These are phyloP conservation scores for Telenomus remus DNA, from an alignment of 1,140 invertebrate species.

Conservation along the genomic window DNA sequence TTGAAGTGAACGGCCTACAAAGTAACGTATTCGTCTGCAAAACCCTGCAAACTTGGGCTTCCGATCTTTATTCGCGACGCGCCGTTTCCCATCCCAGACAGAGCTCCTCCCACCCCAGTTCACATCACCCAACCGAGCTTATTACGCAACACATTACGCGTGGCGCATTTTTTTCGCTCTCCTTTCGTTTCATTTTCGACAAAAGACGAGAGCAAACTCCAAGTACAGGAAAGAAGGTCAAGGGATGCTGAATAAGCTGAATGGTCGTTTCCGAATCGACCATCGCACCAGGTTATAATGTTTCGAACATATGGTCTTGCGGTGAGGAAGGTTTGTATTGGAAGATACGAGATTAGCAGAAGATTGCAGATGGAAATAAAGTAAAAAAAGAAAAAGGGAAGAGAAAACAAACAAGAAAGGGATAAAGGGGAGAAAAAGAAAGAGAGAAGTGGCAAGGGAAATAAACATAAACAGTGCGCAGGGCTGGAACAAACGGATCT, in stretches of 20 bases:
- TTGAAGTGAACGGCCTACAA: conserved; percentile 60
- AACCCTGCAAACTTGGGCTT: conserved; percentile 49
- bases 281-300: too few species aligned
- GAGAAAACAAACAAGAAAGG: too few species aligned
- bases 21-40: conserved; percentile 46
- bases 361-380: too few species aligned
- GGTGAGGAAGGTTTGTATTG: too few species aligned
- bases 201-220: not conserved
- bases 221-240: conserved; percentile 8
- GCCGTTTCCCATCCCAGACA: not conserved
- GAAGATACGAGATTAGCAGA: too few species aligned
- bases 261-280: too few species aligned
- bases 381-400: too few species aligned
- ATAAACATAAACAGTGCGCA: too few species aligned
- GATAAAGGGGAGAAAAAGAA: too few species aligned
- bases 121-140: conserved; percentile 2
- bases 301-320: too few species aligned
- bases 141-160: conserved; percentile 34
- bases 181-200: conserved; percentile 8
- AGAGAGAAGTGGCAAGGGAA: too few species aligned
- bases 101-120: not conserved
- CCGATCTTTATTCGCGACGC: conserved; percentile 49
- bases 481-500: not conserved
- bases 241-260: conserved; percentile 4
- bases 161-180: conserved; percentile 2